These are phyloP conservation scores for Dipodomys merriami DNA, from an alignment of 2,113 vertebrate species.

Conservation along the genomic window DNA sequence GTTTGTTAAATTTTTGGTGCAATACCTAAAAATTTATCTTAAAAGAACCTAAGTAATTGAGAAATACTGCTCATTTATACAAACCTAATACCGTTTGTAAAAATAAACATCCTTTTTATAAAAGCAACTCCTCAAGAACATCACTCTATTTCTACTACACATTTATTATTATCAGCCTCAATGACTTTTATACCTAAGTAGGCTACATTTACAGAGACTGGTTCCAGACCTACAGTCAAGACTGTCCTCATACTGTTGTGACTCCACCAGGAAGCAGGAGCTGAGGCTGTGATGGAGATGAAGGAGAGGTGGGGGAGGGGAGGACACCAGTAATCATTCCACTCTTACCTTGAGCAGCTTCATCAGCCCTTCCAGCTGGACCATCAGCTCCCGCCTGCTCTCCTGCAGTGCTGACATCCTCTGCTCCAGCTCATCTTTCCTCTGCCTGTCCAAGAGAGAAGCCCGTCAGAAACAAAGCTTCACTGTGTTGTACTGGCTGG, in stretches of 20 bases:
- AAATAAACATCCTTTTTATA: conserved; percentile 28
- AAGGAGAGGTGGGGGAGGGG: rapidly evolving
- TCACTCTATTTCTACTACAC: not conserved
- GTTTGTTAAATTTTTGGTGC: not conserved
- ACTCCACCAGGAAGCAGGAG: not conserved
- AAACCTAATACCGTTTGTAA: not conserved
- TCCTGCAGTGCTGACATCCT: conserved; percentile 97
- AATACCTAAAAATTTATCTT: conserved; percentile 50
- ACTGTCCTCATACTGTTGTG: not conserved
- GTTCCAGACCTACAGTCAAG: not conserved
- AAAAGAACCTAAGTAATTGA: conserved; percentile 42
- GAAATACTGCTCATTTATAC: conserved; percentile 41
- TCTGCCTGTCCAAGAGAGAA: conserved; percentile 88
- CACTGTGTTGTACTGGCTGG: not conserved
- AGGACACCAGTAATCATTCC: rapidly evolving
- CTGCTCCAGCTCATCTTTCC: conserved; percentile 97
- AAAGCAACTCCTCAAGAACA: conserved; percentile 16
- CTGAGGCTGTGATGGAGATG: not conserved
- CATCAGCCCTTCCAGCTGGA: conserved; percentile 97
- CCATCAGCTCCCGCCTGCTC: conserved; percentile 97
- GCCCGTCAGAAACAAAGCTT: not conserved
- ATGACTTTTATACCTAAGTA: not conserved
- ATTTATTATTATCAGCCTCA: not conserved
- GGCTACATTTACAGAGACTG: not conserved
- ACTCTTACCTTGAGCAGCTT: conserved; percentile 94